These are phyloP conservation scores for Rhodinocichla rosea DNA, from an alignment of 2,113 vertebrate genomes.

Conservation along the genomic window DNA sequence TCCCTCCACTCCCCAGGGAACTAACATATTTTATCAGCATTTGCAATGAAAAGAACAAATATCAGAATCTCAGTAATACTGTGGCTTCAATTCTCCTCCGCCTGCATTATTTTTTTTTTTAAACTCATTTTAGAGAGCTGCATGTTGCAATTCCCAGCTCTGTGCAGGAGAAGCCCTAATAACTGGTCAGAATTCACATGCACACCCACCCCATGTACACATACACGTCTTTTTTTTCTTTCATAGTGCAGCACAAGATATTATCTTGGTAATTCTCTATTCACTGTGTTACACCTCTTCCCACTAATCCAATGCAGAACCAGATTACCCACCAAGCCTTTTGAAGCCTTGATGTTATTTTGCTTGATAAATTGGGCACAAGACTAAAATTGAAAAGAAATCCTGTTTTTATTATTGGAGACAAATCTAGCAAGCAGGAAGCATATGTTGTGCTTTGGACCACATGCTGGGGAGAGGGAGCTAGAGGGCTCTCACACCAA, in stretches of 20 bases:
- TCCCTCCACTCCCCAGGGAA: neutral
- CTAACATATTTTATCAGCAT: conserved; percentile 17
- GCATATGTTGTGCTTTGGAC: conserved; percentile 61
- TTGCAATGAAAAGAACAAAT: neutral
- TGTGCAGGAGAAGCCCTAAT: neutral
- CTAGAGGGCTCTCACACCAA: conserved; percentile 61
- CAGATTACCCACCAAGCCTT: conserved; percentile 42
- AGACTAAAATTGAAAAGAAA: conserved; percentile 71
- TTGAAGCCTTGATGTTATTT: conserved; percentile 56
- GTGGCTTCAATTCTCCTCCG: neutral
- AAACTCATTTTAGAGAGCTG: neutral
- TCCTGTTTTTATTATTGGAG: conserved; percentile 71
- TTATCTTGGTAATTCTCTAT: neutral
- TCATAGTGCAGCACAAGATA: neutral
- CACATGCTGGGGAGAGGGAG: conserved; percentile 58
- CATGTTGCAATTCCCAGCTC: conserved; percentile 20
- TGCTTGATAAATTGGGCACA: conserved; percentile 62
- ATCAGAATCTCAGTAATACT: neutral
- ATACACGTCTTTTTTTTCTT: neutral
- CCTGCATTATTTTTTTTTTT: neutral
- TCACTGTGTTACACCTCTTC: neutral
- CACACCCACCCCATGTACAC: neutral
- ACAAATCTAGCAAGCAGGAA: conserved; percentile 71
- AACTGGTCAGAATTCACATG: neutral
- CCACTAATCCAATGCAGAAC: conserved; percentile 25